phyloP scores from a whole-genome alignment of 2,113 vertebrate genomes.

The Eublepharis macularius region DNA sequence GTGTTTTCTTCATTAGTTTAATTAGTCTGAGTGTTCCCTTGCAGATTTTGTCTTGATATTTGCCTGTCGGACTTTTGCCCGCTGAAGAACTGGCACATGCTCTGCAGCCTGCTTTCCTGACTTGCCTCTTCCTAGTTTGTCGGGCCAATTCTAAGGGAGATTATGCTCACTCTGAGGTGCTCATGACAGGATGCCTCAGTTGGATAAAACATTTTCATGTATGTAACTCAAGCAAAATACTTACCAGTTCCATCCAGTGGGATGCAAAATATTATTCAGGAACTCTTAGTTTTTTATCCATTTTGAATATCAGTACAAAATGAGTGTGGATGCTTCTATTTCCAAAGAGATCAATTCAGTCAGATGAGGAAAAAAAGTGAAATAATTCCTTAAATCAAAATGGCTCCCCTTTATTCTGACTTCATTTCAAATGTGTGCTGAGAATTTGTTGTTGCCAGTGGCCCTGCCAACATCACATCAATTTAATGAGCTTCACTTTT shows the following conservation, averaged over 20 bases:
- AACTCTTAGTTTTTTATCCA: neutral
- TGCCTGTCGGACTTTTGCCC: neutral
- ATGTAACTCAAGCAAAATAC: neutral
- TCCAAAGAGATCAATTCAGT: neutral
- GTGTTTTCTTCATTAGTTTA: too few species aligned
- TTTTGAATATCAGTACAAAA: neutral
- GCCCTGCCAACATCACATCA: constrained; percentile 37
- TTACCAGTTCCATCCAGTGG: neutral
- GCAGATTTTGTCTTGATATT: neutral
- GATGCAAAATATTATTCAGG: neutral
- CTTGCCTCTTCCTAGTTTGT: neutral
- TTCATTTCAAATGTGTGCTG: constrained; percentile 42
- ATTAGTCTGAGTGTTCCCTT: neutral
- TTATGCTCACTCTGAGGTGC: neutral
- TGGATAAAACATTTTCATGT: neutral
- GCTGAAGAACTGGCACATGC: neutral
- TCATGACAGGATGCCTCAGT: neutral
- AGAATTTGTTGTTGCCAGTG: constrained; percentile 15
- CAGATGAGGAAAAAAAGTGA: neutral
- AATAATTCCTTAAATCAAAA: constrained; percentile 38
- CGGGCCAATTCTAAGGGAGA: neutral
- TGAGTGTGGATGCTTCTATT: neutral
- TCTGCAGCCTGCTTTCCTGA: neutral
- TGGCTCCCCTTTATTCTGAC: constrained; percentile 20
- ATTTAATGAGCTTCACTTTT: constrained; percentile 51